Base-by-base conservation (phyloP, 2,888 invertebrate species). In the Ligdia adustata region DNA sequence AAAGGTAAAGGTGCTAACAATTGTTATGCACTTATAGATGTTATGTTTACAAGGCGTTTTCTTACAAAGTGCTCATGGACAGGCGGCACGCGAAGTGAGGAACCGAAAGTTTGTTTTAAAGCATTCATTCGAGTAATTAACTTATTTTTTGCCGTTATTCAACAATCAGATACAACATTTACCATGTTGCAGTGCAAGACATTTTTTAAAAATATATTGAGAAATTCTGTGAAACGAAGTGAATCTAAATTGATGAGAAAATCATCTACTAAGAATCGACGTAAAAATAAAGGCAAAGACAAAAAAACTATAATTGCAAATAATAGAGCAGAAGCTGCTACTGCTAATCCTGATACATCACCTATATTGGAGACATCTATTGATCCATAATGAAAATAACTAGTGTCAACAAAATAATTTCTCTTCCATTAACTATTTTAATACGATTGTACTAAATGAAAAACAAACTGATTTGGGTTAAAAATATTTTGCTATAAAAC, bases 1-100 rank as follows among this genome's bases (percentile, higher is more conserved):
- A 31, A 31, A 31, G 29, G 29, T 31, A 31, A 3, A 9, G 29
- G 29, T 9, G 29, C 9, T n/a, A 31, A 31, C 14, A 31, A 31
- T 31, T 15, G 29, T 9, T 31, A 15, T 31, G 9, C 29, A 9
- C 29, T 31, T 9, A 9, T 15, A 31, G 29, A 31, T 15, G 29
- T 31, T 4, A 31, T 31, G 29, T 31, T 31, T 2, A 31, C 29
- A 9, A 14, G 29, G 9, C 9, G 6, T 9, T 31, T 31, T 3
- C 4, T 31, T 15, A 31, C 29, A 3, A 14, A 31, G 5, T 31
- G 29, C 6, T 31, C 29, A 15, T 31, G 29, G 29, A 9, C 9
- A 9, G 29, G 29, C 5, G 29, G 29, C 1, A 15, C 29, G 5
- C 29, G 29, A 31, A 15, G 29, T 4, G 29, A 31, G 9, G 9